These are phyloP conservation scores for Epirrhoe tristata DNA, from an alignment of 2,888 invertebrate species.

Conservation along the genomic window DNA sequence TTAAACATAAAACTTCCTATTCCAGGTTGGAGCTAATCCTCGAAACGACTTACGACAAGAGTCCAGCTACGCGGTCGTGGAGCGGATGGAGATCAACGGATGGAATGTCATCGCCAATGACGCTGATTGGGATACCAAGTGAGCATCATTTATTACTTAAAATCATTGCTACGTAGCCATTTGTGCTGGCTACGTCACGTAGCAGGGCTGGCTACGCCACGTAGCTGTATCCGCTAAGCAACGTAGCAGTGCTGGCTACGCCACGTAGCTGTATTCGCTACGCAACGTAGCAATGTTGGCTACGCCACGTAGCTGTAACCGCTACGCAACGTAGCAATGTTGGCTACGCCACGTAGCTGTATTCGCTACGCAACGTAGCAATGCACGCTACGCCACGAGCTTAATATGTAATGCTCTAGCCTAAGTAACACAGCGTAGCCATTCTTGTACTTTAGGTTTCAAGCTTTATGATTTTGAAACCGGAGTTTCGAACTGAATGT, in stretches of 20 bases:
- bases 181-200: neutral
- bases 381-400: neutral
- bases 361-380: neutral
- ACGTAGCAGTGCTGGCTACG: neutral
- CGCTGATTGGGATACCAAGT: constrained; percentile 92
- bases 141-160: constrained; percentile 46
- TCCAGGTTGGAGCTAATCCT: constrained; percentile 89
- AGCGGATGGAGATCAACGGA: constrained; percentile 78
- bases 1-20: neutral
- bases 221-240: neutral
- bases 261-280: neutral
- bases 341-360: neutral
- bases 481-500: too few species aligned
- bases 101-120: constrained; percentile 91
- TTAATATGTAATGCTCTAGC: too few species aligned
- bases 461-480: too few species aligned
- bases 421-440: too few species aligned
- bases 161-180: too few species aligned
- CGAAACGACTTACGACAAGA: constrained; percentile 90
- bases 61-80: constrained; percentile 87
- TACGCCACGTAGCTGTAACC: neutral
- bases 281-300: neutral
- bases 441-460: too few species aligned
- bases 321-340: neutral
- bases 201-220: neutral